Evolutionary conservation across 1,140 invertebrate species (phyloP).

Genomic region (Calliopsis andreniformis): DNA sequence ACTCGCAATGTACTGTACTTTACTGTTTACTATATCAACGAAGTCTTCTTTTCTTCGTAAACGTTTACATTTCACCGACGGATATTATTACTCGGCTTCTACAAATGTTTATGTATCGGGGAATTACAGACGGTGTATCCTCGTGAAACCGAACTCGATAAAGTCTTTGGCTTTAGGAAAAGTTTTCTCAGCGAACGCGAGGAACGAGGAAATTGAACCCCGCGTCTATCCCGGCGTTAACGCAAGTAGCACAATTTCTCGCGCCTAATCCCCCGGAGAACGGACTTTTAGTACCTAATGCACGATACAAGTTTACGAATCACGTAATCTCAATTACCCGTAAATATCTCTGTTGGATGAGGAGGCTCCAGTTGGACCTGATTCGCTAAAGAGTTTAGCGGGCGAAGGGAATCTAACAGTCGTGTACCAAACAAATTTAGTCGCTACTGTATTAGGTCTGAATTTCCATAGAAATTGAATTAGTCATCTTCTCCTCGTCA

Average conservation of each 20-base stretch:
- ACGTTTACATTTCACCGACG: constrained; percentile 61
- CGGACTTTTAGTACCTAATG: background rate
- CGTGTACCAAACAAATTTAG: too few relatives aligned
- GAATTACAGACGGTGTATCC: constrained; percentile 55
- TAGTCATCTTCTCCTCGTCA: too few relatives aligned
- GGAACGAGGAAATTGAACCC: background rate
- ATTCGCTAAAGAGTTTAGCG: too few relatives aligned
- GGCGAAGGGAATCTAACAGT: too few relatives aligned
- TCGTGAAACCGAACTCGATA: background rate
- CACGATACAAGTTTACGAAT: background rate
- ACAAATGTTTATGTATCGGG: constrained; percentile 58
- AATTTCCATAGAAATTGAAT: too few relatives aligned
- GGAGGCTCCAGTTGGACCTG: too few relatives aligned
- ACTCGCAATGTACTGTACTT: constrained; percentile 41
- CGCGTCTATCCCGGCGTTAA: background rate
- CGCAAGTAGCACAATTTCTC: background rate
- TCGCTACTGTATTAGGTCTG: too few relatives aligned
- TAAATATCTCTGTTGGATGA: background rate
- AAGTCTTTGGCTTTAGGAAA: constrained; percentile 1
- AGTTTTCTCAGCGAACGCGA: background rate
- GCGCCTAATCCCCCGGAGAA: background rate
- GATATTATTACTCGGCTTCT: constrained; percentile 60
- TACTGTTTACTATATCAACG: constrained; percentile 60
- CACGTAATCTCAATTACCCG: background rate
- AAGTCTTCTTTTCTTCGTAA: constrained; percentile 56